Evolutionary conservation across 2,888 invertebrate genomes (phyloP).

Genomic region (Calameuta idolon): DNA sequence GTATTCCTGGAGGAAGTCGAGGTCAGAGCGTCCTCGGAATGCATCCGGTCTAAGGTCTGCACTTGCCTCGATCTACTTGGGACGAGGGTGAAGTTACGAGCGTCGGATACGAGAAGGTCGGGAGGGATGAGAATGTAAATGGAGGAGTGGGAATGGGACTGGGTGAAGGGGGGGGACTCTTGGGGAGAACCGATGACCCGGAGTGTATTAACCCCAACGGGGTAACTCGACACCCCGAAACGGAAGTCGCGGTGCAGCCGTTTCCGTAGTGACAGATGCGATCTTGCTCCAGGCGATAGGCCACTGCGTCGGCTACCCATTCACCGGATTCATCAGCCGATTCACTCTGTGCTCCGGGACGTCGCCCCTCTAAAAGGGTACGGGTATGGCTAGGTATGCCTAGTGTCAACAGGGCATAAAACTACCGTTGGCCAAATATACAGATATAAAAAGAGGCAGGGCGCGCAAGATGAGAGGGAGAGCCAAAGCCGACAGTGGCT

Average conservation of each 20-base stretch:
- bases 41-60: not conserved
- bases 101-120: not conserved
- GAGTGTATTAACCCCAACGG: constrained; percentile 46
- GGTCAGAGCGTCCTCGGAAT: not conserved
- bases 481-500: not conserved
- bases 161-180: not conserved
- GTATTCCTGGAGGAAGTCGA: not conserved
- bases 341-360: not conserved
- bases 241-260: constrained; percentile 52
- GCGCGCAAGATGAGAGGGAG: constrained; percentile 27
- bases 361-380: constrained; percentile 37
- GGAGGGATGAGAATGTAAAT: constrained; percentile 13
- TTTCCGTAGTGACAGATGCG: constrained; percentile 65
- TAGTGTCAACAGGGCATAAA: constrained; percentile 44
- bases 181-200: constrained; percentile 22
- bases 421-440: constrained; percentile 45
- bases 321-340: no score
- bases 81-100: not conserved
- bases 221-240: constrained; percentile 47
- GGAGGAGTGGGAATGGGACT: constrained; percentile 19
- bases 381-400: not conserved
- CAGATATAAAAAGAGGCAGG: constrained; percentile 41
- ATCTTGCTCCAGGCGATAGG: constrained; percentile 44
- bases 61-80: constrained; percentile 1
- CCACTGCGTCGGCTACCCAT: not conserved